Evolutionary conservation across 2,797 vertebrate species (phyloP), one percentile per base, ranked within the genome.

Genomic region (Siniperca scherzeri): DNA sequence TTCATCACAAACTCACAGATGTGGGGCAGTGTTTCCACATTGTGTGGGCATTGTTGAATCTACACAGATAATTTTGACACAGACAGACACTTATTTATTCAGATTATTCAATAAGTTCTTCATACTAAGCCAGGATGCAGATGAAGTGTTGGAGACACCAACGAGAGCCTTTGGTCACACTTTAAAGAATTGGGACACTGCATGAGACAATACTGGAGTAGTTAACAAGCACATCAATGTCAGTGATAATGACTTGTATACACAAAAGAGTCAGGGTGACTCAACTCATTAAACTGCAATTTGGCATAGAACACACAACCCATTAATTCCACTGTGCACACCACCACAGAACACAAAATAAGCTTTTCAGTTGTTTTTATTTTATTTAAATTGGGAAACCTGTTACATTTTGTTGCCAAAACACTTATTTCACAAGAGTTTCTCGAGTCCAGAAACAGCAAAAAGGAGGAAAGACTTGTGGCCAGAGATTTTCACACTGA

Each of bases 251-350:
- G 86, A 85, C 83, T 86, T 85, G 53, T 82, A 78, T 78, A 88
- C 82, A 87, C 79, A 85, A 82, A 88, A 89, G 86, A 92, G 76
- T 83, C 83, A 73, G 81, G 78, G 82, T 88, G 88, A 91, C 87
- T 89, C 84, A 75, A 89, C 79, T 91, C 85, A 85, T 92, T 93
- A 89, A 91, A 91, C 48, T 75, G 46, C 80, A 83, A 82, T 90
- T 91, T 88, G 77, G 81, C 74, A 70, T 50, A 55, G 67, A 85
- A 68, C 64, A 68, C 81, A 89, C 62, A 1, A 79, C 53, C 88
- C 84, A 91, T 92, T 91, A 83, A 88, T 86, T 89, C 25, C 16
- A 75, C 42, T 38, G 74, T 64, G 22, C 52, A 72, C 61, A 25
- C 50, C 27, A 46, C 66, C 71, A 86, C 75, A 80, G 21, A 81